A percentile compares a stretch with the other conserved stretches of the same genome.
Conservation (phyloP, 2,888 invertebrate genomes). For the Drosophila macrothrix region DNA sequence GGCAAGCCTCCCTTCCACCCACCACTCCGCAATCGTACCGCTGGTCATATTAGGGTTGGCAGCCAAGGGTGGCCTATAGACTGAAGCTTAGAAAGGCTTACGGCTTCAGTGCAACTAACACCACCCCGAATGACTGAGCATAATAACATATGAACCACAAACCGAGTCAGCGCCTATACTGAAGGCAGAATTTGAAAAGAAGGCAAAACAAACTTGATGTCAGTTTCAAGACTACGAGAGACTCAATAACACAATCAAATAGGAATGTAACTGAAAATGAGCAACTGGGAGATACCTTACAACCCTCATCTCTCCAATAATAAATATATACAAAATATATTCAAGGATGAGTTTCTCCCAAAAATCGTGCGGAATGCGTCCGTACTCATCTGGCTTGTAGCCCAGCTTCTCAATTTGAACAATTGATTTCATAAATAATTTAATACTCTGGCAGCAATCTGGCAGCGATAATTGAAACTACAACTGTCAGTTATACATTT, state of each 20-base stretch:
- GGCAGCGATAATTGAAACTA: background rate
- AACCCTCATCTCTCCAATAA: background rate
- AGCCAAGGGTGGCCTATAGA: background rate
- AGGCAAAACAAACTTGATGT: conserved; percentile 4
- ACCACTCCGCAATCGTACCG: background rate
- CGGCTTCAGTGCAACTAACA: conserved; percentile 45
- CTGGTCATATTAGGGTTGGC: background rate
- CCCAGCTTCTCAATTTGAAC: background rate
- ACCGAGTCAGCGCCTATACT: background rate
- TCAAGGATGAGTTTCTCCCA: background rate
- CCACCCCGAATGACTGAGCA: conserved; percentile 35
- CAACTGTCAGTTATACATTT: background rate
- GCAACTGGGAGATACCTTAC: background rate
- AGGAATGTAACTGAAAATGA: background rate
- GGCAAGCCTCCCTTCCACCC: background rate
- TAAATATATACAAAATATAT: background rate
- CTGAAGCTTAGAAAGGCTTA: conserved; percentile 43
- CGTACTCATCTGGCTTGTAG: background rate
- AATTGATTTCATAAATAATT: background rate
- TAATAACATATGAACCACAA: conserved; percentile 22
- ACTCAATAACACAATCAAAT: background rate
- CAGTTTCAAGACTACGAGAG: background rate
- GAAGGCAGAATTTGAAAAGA: background rate
- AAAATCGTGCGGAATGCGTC: background rate
- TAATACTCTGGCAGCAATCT: background rate